phyloP scores from a whole-genome alignment of 2,797 vertebrate species.

The Phrynocephalus vlangalii region DNA sequence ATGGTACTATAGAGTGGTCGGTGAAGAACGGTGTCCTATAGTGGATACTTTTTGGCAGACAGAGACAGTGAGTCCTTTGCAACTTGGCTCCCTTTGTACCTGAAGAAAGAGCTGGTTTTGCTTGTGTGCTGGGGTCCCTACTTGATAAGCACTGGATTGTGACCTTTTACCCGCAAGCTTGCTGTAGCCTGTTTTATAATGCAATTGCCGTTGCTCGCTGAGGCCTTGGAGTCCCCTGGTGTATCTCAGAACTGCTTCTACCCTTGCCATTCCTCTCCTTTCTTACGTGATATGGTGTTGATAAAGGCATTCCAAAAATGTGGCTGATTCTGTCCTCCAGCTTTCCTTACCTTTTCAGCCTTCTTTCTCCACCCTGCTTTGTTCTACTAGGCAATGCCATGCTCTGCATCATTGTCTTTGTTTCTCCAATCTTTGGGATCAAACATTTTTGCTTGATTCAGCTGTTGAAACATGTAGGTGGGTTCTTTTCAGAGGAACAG shows the following conservation, averaged over 20 bases:
- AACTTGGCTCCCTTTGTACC: background rate
- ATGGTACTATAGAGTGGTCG: slow-evolving; percentile 94
- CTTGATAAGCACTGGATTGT: background rate
- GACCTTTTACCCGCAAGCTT: background rate
- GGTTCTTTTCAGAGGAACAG: background rate
- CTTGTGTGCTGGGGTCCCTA: background rate
- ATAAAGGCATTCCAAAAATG: background rate
- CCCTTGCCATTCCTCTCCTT: background rate
- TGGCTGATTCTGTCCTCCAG: background rate
- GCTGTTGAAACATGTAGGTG: background rate
- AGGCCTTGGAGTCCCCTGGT: background rate
- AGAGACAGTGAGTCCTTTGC: slow-evolving; percentile 85
- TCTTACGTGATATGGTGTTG: background rate
- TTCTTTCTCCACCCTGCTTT: background rate
- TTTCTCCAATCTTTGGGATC: background rate
- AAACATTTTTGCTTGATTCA: background rate
- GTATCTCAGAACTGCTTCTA: background rate
- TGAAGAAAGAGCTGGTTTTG: background rate
- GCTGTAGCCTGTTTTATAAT: background rate
- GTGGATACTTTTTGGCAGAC: slow-evolving; percentile 99
- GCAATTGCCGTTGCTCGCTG: background rate
- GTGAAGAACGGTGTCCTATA: slow-evolving; percentile 89
- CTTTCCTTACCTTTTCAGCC: background rate
- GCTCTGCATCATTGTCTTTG: background rate
- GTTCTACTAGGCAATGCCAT: background rate